Evolutionary conservation across 1,140 invertebrate species (phyloP).

Genomic region (Musca vetustissima): DNA sequence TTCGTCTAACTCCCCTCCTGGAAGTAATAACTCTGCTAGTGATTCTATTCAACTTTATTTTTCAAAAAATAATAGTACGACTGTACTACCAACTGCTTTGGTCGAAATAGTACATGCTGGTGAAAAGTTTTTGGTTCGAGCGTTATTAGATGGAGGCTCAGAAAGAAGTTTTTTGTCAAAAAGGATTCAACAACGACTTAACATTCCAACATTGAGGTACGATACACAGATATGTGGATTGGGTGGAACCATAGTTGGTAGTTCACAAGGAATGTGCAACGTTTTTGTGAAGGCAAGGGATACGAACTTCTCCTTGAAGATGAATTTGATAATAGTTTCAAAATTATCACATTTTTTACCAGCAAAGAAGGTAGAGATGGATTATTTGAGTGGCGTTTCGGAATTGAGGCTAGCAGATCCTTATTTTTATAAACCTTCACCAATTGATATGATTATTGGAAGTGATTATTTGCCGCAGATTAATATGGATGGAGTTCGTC

Average conservation of each 20-base stretch:
- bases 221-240: not conserved
- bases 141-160: slow-evolving; percentile 6
- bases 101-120: not conserved
- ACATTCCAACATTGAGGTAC: not conserved
- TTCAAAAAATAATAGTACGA: not conserved
- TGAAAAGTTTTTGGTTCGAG: slow-evolving; percentile 3
- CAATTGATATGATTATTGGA: slow-evolving; percentile 10
- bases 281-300: not conserved
- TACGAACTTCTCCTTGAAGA: not conserved
- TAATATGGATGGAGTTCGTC: not conserved
- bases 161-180: slow-evolving; percentile 8
- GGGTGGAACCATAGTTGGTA: not conserved
- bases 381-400: not conserved
- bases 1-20: not conserved
- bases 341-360: not conserved
- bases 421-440: not conserved
- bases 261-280: not conserved
- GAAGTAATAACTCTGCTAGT: not conserved
- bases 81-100: not conserved
- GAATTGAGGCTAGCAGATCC: slow-evolving; percentile 2
- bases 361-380: not conserved
- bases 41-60: slow-evolving; percentile 3
- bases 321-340: not conserved
- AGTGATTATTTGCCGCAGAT: slow-evolving; percentile 4
- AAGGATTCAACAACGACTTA: not conserved